Evolutionary conservation across 2,113 vertebrate genomes (phyloP).

Genomic region (Forbesichthys papilliferus): DNA sequence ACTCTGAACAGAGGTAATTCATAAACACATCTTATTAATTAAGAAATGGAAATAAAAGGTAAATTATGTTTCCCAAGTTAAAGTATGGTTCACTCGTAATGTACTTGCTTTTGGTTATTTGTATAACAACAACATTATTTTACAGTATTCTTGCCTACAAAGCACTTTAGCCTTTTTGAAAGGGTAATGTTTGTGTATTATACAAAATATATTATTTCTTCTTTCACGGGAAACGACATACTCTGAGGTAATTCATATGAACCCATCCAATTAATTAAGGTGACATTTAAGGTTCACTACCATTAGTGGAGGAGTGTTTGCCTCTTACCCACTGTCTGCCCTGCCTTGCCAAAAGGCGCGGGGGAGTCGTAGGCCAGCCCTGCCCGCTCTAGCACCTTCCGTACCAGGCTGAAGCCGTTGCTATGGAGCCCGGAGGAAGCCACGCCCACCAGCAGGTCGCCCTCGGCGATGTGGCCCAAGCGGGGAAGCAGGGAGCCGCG

Average conservation of each 20-base stretch:
- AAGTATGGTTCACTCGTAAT: background rate
- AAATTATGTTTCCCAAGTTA: too few relatives aligned
- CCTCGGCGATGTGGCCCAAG: conserved; percentile 79
- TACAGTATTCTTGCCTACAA: too few relatives aligned
- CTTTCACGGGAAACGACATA: too few relatives aligned
- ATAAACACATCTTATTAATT: too few relatives aligned
- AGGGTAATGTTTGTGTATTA: too few relatives aligned
- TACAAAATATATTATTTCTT: too few relatives aligned
- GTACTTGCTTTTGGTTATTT: background rate
- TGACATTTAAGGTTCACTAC: background rate
- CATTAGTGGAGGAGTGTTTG: background rate
- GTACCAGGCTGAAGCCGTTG: conserved; percentile 95
- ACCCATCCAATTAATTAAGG: too few relatives aligned
- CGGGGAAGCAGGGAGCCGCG: conserved; percentile 83
- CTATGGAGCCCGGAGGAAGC: conserved; percentile 95
- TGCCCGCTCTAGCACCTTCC: conserved; percentile 84
- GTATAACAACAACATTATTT: background rate
- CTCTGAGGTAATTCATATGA: too few relatives aligned
- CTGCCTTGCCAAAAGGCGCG: conserved; percentile 69
- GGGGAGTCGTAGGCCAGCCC: conserved; percentile 79
- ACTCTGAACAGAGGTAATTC: too few relatives aligned
- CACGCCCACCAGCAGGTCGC: conserved; percentile 86
- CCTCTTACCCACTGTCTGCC: conserved; percentile 83
- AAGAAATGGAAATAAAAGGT: too few relatives aligned
- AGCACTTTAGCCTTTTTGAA: too few relatives aligned